Base-by-base conservation (phyloP, 2,113 vertebrate genomes). In the Eulemur macaco region DNA sequence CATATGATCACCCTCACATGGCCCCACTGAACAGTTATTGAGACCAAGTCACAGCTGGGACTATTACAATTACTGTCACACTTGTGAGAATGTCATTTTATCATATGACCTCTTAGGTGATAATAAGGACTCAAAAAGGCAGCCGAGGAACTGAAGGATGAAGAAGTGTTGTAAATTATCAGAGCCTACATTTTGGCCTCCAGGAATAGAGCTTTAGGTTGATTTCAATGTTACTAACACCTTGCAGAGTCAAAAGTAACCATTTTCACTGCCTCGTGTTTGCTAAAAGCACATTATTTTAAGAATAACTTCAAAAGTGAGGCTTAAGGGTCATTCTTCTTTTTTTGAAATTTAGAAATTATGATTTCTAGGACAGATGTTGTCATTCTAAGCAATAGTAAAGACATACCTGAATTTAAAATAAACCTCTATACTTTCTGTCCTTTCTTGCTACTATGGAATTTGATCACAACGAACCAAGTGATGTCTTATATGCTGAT, bases 31-130 rank as follows among this genome's bases (percentile, higher is more conserved):
- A 34, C 76, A 56, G 60, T 50, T 69, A 64, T 52, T 82, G 58
- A 90, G 73, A 91, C 42, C 81, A 78, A 77, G 64, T 63, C 96
- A 87, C 71, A 94, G 81, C 60, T 95, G 89, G 80, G 69, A 84
- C 45, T 52, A 3, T 84, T 27, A 78, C 8, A 87, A 47, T 96
- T 96, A 50, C 42, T 89, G 64, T 81, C 66, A 85, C 56, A 66
- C 58, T 95, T 86, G 5, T 37, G 45, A 69, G 63, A 93, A 83
- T 91, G n/a, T 34, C 47, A 80, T 71, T 80, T 85, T 92, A 37
- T 81, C 76, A 17, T 76, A 42, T 71, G 56, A 90, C 71, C 77
- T 96, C 39, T 58, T 60, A 71, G 78, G n/a, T 88, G 76, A 47
- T 76, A 81, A 89, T 56, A 73, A 80, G 60, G 25, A 81, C 25